phyloP scores from a whole-genome alignment of 2,797 vertebrate genomes.

The Octomys mimax region DNA sequence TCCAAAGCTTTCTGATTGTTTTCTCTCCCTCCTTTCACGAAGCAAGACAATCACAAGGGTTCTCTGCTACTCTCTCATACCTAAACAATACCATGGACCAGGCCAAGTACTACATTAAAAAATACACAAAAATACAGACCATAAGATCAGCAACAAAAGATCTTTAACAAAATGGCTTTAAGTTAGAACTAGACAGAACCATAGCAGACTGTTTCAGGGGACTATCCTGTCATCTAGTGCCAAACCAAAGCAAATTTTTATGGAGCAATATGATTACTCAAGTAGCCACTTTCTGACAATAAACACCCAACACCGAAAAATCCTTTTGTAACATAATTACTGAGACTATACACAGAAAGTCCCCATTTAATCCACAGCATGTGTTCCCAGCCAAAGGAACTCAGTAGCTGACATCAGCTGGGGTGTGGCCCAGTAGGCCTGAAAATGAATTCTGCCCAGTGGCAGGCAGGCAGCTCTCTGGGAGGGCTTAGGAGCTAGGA shows the following conservation, averaged over 20 bases:
- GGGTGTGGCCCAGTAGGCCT: slow-evolving; percentile 70
- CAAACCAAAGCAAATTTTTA: slow-evolving; percentile 78
- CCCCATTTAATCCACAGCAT: slow-evolving; percentile 82
- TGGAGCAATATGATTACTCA: slow-evolving; percentile 68
- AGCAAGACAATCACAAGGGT: background rate
- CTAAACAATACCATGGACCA: background rate
- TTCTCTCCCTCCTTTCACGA: background rate
- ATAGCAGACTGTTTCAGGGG: slow-evolving; percentile 49
- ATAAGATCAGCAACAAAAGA: background rate
- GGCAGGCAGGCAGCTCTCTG: slow-evolving; percentile 60
- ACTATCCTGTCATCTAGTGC: slow-evolving; percentile 47
- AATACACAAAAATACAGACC: background rate
- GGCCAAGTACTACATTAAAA: background rate
- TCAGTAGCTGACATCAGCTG: slow-evolving; percentile 72
- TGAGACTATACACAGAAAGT: slow-evolving; percentile 79
- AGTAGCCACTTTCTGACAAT: slow-evolving; percentile 79
- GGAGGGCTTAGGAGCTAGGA: slow-evolving; percentile 20
- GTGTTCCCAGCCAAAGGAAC: slow-evolving; percentile 73
- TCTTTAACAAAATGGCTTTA: background rate
- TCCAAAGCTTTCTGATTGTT: background rate
- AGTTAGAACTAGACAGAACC: background rate
- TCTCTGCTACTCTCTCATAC: background rate
- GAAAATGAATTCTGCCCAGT: slow-evolving; percentile 69
- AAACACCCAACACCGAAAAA: slow-evolving; percentile 76
- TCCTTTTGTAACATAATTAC: slow-evolving; percentile 82